Percentiles rank a stretch among this genome's conserved stretches.
Evolutionary conservation across 1,140 invertebrate species (phyloP).

Genomic region (Spodoptera frugiperda): DNA sequence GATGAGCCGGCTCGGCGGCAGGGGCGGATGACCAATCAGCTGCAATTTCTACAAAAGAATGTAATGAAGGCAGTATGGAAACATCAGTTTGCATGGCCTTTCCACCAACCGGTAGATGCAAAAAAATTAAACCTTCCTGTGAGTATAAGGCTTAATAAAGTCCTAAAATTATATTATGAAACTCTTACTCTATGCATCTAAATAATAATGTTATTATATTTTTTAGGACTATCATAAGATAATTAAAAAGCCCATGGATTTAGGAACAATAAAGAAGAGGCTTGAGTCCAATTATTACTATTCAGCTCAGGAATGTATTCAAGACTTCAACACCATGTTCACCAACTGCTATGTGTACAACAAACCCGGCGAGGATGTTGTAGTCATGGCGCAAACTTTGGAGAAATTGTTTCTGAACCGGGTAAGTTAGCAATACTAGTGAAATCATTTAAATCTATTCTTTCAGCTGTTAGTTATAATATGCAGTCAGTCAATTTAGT

Average conservation of each 20-base stretch:
- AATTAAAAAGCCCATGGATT: slow-evolving; percentile 98
- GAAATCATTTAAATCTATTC: background rate
- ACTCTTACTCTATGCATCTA: slow-evolving; percentile 45
- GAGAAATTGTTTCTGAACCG: slow-evolving; percentile 98
- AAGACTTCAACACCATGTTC: slow-evolving; percentile 99
- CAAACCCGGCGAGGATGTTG: slow-evolving; percentile 99
- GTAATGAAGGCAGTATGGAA: slow-evolving; percentile 99
- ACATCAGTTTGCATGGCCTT: slow-evolving; percentile 99
- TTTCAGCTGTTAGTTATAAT: too few relatives aligned
- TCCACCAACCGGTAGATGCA: slow-evolving; percentile 98
- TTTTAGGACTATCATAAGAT: slow-evolving; percentile 98
- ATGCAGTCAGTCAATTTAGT: too few relatives aligned
- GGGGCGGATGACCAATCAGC: slow-evolving; percentile 95
- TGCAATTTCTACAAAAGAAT: slow-evolving; percentile 97
- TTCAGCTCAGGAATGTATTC: slow-evolving; percentile 98
- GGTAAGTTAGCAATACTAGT: slow-evolving; percentile 84
- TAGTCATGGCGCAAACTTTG: slow-evolving; percentile 98
- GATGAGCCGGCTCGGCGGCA: slow-evolving; percentile 93
- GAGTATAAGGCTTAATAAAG: slow-evolving; percentile 70
- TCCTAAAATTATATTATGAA: background rate
- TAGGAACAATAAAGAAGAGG: slow-evolving; percentile 99
- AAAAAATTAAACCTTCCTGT: slow-evolving; percentile 98
- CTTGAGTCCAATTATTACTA: slow-evolving; percentile 99
- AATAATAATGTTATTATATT: slow-evolving; percentile 14
- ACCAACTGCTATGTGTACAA: slow-evolving; percentile 99